Base-by-base conservation (phyloP, 2,888 invertebrate species). In the Macrosiphum euphorbiae region DNA sequence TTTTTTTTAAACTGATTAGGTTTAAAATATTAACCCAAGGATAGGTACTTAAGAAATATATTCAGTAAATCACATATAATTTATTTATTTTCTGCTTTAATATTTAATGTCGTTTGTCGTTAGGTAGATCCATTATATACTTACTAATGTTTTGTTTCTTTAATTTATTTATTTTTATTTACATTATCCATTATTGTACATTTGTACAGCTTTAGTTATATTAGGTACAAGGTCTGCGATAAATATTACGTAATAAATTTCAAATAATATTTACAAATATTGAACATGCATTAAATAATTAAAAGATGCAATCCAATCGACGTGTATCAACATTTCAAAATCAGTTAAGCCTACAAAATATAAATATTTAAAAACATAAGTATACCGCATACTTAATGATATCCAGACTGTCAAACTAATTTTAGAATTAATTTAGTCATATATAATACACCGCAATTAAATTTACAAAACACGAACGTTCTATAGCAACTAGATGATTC, bases 31-130 rank as follows among this genome's bases (percentile, higher is more conserved):
- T 52, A 20, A 55, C 44, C 44, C 55, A 44, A 91, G n/a, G n/a
- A 91, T 91, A 67, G 67, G 67, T 16, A 41, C 44, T 91, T 55
- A 44, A 55, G 28, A 85, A 55, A 85, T 91, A 1, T 87, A 67
- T 90, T 78, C 44, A 55, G 55, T 85, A 92, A 61, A 61, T 92
- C 86, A 87, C 16, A 47, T 92, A 16, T 67, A 50, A n/a, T 67
- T 92, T 47, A 35, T 67, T 67, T 67, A 16, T 84, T 52, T 24
- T 55, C 26, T 7, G 47, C 61, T 44, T 58, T 61, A 87, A 91
- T 44, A 47, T 91, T 91, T 86, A 86, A 92, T 86, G 91, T 55
- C 41, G 84, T 84, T 52, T 8, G 84, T 91, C 91, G 55, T 91
- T 91, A 91, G 52, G 55, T 28, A 55, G 26, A 84, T 28, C 85